Conservation (phyloP, 2,797 vertebrate genomes). For the Chaunax sp. region DNA sequence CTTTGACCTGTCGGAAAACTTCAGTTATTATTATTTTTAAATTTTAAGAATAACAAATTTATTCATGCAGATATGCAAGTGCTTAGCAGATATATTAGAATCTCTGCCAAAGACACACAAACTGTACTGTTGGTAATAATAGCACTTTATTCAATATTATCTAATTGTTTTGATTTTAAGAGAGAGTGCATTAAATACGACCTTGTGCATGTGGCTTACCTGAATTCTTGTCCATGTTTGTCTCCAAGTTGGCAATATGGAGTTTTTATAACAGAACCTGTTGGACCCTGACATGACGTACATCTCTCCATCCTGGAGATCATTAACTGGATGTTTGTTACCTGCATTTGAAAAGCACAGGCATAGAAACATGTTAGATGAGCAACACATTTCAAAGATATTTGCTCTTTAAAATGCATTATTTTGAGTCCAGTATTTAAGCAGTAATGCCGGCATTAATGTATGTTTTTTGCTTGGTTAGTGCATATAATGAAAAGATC, state of each 20-base stretch:
- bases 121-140: not conserved
- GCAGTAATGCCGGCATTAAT: too few relatives aligned
- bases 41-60: not conserved
- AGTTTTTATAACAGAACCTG: conserved; percentile 90
- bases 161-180: not conserved
- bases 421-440: too few relatives aligned
- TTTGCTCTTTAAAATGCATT: too few relatives aligned
- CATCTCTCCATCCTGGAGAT: conserved; percentile 73
- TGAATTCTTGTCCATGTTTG: conserved; percentile 93
- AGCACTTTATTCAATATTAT: not conserved
- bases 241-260: conserved; percentile 84
- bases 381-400: not conserved
- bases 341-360: conserved; percentile 49
- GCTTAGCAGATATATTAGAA: not conserved
- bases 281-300: conserved; percentile 29
- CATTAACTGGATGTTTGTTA: conserved; percentile 45
- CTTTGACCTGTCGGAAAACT: conserved; percentile 82
- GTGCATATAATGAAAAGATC: too few relatives aligned
- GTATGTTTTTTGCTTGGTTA: too few relatives aligned
- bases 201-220: conserved; percentile 71
- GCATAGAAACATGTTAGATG: not conserved
- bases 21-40: not conserved
- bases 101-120: not conserved
- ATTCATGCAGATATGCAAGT: not conserved
- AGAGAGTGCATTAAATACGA: not conserved